These are phyloP conservation scores for Machimus rusticus DNA, from an alignment of 2,888 invertebrate genomes.

Conservation along the genomic window DNA sequence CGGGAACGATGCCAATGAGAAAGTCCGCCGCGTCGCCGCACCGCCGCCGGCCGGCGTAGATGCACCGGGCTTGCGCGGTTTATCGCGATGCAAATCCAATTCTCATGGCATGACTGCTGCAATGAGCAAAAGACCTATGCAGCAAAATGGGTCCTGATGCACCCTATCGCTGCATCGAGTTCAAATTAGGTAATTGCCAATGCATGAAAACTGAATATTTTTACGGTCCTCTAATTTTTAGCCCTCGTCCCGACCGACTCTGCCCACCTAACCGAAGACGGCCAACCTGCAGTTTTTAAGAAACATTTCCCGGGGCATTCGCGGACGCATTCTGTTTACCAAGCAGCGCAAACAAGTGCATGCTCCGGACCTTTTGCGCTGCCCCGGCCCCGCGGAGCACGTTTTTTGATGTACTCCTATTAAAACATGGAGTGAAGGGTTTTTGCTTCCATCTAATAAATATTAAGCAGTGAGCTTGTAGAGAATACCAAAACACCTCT, in stretches of 20 bases:
- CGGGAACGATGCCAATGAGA: background rate
- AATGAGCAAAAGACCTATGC: constrained; percentile 1
- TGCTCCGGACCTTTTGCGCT: background rate
- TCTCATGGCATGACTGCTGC: constrained; percentile 42
- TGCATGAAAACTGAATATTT: constrained; percentile 43
- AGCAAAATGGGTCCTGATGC: constrained; percentile 28
- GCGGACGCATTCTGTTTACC: constrained; percentile 32
- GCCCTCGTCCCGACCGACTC: background rate
- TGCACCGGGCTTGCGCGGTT: background rate
- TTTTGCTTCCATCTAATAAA: constrained; percentile 30
- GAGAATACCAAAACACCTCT: constrained; percentile 4
- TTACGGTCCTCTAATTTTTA: constrained; percentile 43
- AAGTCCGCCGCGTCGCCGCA: background rate
- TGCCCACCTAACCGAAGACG: background rate
- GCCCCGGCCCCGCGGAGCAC: background rate
- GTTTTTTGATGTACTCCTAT: background rate
- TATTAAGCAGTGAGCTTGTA: constrained; percentile 21
- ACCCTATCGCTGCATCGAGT: constrained; percentile 28
- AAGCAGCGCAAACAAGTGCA: constrained; percentile 31
- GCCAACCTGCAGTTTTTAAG: background rate
- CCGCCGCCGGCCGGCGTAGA: background rate
- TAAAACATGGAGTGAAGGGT: constrained; percentile 33
- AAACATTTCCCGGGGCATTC: background rate
- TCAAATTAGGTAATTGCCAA: constrained; percentile 43
- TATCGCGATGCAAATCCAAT: constrained; percentile 33